phyloP scores from a whole-genome alignment of 2,113 vertebrate species.

The Panurus biarmicus region DNA sequence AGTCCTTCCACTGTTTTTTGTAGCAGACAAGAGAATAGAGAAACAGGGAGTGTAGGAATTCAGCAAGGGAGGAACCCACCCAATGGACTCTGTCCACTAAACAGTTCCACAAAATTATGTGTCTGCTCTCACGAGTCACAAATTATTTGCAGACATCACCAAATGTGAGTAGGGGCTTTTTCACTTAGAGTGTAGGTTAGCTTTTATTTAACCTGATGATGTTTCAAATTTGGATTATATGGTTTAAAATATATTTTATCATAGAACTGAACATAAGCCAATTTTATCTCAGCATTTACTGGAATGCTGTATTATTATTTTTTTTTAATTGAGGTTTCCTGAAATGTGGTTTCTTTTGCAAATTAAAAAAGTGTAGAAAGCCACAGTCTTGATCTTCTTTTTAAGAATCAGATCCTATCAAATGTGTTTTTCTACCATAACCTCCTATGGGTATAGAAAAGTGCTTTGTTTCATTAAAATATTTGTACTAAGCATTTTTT shows the following conservation, averaged over 20 bases:
- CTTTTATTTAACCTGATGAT: not conserved
- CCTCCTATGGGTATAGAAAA: not conserved
- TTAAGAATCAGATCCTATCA: constrained; percentile 34
- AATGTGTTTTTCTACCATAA: not conserved
- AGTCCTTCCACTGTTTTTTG: not conserved
- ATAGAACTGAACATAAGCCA: not conserved
- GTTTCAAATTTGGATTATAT: not conserved
- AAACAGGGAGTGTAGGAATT: not conserved
- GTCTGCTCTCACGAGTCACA: not conserved
- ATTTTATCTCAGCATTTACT: constrained; percentile 19
- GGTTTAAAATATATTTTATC: not conserved
- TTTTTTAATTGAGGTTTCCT: constrained; percentile 51
- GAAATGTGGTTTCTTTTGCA: constrained; percentile 61
- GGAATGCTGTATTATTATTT: not conserved
- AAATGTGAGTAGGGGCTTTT: not conserved
- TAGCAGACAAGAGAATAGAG: not conserved
- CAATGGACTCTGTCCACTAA: not conserved
- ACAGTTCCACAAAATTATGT: not conserved
- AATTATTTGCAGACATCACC: not conserved
- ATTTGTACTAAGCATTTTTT: not conserved
- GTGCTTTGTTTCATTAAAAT: not conserved
- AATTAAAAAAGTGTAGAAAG: constrained; percentile 42
- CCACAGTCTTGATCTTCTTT: constrained; percentile 41
- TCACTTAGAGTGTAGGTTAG: not conserved
- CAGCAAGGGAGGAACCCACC: not conserved